Evolutionary conservation across 2,113 vertebrate genomes (phyloP), one percentile per base, ranked within the genome.

Genomic region (Tachuris rubrigastra): DNA sequence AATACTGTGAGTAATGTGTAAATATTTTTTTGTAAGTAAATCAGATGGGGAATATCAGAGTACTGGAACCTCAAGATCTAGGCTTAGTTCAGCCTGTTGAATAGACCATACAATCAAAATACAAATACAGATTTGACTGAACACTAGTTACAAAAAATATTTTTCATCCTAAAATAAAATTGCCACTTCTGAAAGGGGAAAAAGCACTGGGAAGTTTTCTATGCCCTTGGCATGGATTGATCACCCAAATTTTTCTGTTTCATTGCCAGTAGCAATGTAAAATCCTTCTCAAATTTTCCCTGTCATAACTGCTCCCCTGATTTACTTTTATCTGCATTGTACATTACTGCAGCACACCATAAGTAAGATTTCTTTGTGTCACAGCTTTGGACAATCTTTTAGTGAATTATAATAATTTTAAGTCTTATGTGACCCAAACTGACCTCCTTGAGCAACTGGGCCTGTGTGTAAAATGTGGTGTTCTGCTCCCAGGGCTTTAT

Each of bases 221-320:
- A 0, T 5, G 1, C 0, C 39, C 37, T 0, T 52, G 10, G 47
- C 14, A 42, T 18, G 66, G 50, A 30, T 18, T 20, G 22, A 41
- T 66, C 24, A 24, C 39, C 16, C 14, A 39, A 10, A 15, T 33
- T 24, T 62, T 31, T 35, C 25, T 41, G 23, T 50, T 76, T 50
- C 30, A 7, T 5, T 78, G 27, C 0, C 8, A 65, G 13, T 7
- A 44, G 22, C n/a, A 17, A 0, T 6, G 14, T 25, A 46, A 87
- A 87, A 58, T n/a, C 53, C 6, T 44, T 41, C 37, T 30, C 60
- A 63, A 25, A 21, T 30, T 63, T 58, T 23, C 22, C 41, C 28
- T 83, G 62, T 62, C 42, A 42, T 3, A 16, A 58, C 62, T 9
- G 25, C 11, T 63, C 22, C n/a, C 24, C n/a, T 19, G 4, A 18